Evolutionary conservation across 2,113 vertebrate species (phyloP), one percentile per base, ranked within the genome.

Genomic region (Natator depressus): DNA sequence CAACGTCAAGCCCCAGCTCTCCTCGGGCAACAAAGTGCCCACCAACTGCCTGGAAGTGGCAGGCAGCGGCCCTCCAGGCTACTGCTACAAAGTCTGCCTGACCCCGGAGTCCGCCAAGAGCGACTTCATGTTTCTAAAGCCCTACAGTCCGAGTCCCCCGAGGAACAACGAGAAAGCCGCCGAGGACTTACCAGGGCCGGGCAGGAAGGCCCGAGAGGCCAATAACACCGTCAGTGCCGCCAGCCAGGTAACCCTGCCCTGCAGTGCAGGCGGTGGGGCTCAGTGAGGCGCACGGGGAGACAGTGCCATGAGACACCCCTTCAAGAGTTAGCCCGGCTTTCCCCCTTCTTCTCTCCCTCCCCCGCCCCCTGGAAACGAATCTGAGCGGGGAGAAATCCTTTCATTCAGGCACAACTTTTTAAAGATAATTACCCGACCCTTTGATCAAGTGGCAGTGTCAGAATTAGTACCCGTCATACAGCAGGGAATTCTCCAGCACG

Each of bases 61-160:
- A 0, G 98, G 94, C 27, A 98, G 97, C 7, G 98, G 98, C 35
- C 98, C 98, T 59, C 99, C 99, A 1, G 98, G 98, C 35, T 99
- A 99, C 91, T 99, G 99, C 97, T 99, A 99, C 95, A 99, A 99
- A 98, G 99, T 99, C 84, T 99, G 99, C 95, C 97, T 99, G 7
- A 99, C 98, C 69, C 99, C 99, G 0, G 99, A 99, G 94, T 99
- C 99, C 20, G 98, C 99, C 85, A 99, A 99, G 97, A 99, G 99
- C 19, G 99, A 99, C 98, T 99, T 99, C 94, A 99, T 99, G 99
- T 99, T 99, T 95, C 97, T 99, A 90, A 99, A 99, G 97, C 99
- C 99, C 93, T 99, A 98, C 98, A 99, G 98, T 95, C 98, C 99
- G 3, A 96, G 97, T 83, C 97, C 98, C 13, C 98, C 98, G 19